Conservation (phyloP, 2,113 vertebrate genomes). For the Merops nubicus region DNA sequence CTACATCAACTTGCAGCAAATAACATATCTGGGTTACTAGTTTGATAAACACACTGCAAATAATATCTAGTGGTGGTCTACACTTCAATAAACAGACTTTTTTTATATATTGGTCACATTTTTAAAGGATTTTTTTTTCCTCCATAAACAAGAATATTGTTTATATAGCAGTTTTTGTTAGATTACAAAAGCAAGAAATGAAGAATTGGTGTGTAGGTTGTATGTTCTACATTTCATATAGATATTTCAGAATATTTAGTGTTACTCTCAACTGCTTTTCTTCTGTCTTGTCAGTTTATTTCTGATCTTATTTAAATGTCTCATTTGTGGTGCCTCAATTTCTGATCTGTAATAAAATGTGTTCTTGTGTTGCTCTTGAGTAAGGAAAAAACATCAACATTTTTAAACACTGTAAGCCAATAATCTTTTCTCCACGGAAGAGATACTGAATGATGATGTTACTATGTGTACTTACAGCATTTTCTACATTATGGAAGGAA, state of each 20-base stretch:
- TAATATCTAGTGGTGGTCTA: neutral
- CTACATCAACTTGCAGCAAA: neutral
- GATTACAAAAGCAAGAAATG: conserved; percentile 5
- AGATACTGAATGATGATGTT: neutral
- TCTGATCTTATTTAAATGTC: neutral
- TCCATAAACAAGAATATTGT: conserved; percentile 22
- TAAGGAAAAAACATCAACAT: neutral
- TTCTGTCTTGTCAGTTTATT: conserved; percentile 44
- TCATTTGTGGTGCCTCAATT: neutral
- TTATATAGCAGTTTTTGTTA: conserved; percentile 44
- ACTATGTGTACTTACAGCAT: neutral
- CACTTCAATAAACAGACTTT: conserved; percentile 6
- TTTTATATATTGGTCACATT: conserved; percentile 3
- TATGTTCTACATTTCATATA: conserved; percentile 42
- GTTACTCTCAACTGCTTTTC: neutral
- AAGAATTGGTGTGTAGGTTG: neutral
- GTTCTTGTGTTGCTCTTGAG: neutral
- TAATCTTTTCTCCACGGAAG: neutral
- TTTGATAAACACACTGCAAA: conserved; percentile 2
- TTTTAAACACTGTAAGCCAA: neutral
- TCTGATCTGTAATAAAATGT: conserved; percentile 26
- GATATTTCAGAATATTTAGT: neutral
- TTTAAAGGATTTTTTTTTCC: conserved; percentile 29
- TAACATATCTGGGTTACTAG: neutral
- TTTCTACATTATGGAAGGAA: neutral